A percentile compares a stretch with the other conserved stretches of the same genome.
These are phyloP conservation scores for Chamaetylas fuelleborni DNA, from an alignment of 2,113 vertebrate species.

Conservation along the genomic window DNA sequence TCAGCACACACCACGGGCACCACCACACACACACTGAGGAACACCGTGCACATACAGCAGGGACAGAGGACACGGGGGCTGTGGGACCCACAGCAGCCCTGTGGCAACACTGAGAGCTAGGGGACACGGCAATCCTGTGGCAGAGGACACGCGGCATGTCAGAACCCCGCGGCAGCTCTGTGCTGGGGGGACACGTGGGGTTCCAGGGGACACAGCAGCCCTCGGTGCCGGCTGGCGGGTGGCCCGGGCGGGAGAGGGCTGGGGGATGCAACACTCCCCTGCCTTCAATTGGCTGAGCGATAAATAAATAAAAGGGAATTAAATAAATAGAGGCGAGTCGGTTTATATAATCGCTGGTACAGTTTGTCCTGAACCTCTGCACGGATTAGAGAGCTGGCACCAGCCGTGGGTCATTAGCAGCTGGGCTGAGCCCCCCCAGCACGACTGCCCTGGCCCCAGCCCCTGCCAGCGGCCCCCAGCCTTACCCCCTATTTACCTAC, in stretches of 20 bases:
- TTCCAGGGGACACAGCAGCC: neutral
- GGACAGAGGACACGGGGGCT: accelerated
- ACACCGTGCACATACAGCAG: accelerated
- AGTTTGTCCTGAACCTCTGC: constrained; percentile 67
- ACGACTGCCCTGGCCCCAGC: neutral
- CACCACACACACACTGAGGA: accelerated
- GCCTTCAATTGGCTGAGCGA: constrained; percentile 23
- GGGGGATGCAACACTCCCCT: constrained; percentile 37
- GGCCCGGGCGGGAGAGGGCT: neutral
- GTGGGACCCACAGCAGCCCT: neutral
- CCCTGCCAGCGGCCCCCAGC: neutral
- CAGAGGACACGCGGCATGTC: neutral
- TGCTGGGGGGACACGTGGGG: neutral
- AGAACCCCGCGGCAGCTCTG: neutral
- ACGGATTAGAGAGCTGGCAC: constrained; percentile 63
- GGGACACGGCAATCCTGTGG: neutral
- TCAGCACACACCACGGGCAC: accelerated
- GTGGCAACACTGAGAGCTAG: neutral
- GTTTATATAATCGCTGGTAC: constrained; percentile 71
- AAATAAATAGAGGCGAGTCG: constrained; percentile 70
- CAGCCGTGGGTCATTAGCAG: constrained; percentile 48
- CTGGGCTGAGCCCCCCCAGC: constrained; percentile 13
- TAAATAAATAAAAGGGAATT: constrained; percentile 66
- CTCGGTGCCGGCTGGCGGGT: neutral
- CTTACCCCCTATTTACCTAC: constrained; percentile 42